These are phyloP conservation scores for Pocillopora damicornis DNA, from an alignment of 64 coral and sea anemone genomes.

Conservation along the genomic window DNA sequence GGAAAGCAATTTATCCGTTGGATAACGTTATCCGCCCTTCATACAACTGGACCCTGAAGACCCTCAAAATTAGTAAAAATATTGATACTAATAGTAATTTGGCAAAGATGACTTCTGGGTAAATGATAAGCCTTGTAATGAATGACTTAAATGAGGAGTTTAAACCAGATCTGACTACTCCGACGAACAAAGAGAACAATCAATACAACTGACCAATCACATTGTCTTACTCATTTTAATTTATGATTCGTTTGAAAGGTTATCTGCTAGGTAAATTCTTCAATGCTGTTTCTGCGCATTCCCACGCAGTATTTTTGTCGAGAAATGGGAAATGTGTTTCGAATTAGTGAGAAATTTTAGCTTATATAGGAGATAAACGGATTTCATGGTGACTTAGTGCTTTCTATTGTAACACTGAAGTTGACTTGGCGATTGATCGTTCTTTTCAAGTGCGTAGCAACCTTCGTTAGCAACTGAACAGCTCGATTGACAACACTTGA, in stretches of 20 bases:
- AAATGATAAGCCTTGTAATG: no score
- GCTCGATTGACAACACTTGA: neutral
- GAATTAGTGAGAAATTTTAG: neutral
- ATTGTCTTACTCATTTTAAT: neutral
- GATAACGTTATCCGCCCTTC: no score
- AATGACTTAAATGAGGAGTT: no score
- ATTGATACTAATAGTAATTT: no score
- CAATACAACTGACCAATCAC: neutral
- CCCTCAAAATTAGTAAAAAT: no score
- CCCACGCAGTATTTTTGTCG: neutral
- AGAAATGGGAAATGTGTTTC: neutral
- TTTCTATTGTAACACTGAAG: neutral
- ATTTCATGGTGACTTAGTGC: neutral
- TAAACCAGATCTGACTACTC: no score
- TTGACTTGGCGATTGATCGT: neutral
- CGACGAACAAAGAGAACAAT: neutral
- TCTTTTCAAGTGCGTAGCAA: slow-evolving; percentile 13
- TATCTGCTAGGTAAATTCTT: neutral
- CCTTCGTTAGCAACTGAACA: slow-evolving; percentile 43
- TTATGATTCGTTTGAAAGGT: neutral
- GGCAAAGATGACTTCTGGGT: no score
- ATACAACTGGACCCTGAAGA: no score
- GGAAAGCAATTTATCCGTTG: no score
- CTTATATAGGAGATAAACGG: neutral
- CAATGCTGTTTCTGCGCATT: neutral